These are phyloP conservation scores for Etheostoma perlongum DNA, from an alignment of 2,797 vertebrate genomes.

Conservation along the genomic window DNA sequence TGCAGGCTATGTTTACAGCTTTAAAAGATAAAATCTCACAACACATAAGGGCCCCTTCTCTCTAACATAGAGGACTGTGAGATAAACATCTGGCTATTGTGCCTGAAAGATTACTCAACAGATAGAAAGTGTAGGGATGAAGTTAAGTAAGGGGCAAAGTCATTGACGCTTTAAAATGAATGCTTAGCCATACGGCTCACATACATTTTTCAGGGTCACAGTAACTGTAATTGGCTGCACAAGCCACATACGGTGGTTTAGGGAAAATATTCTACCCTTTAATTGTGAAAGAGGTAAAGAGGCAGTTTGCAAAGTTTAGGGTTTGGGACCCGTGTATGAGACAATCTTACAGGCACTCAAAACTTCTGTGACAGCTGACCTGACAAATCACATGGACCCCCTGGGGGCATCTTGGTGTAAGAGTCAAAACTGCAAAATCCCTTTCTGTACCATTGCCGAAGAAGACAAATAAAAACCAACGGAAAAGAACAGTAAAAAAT, in stretches of 20 bases:
- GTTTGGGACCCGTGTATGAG: slow-evolving; percentile 46
- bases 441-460: slow-evolving; percentile 74
- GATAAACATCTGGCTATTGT: slow-evolving; percentile 23
- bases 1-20: slow-evolving; percentile 36
- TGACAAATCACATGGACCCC: slow-evolving; percentile 58
- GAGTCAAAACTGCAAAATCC: slow-evolving; percentile 67
- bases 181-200: slow-evolving; percentile 19
- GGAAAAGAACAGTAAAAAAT: slow-evolving; percentile 37
- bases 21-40: slow-evolving; percentile 40
- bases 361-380: slow-evolving; percentile 49
- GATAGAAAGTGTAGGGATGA: slow-evolving; percentile 14
- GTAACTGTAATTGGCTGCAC: slow-evolving; percentile 45
- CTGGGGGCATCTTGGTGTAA: slow-evolving; percentile 53
- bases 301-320: slow-evolving; percentile 43
- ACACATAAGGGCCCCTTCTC: slow-evolving; percentile 44
- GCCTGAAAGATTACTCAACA: neutral
- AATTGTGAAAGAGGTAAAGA: slow-evolving; percentile 41
- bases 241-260: slow-evolving; percentile 50
- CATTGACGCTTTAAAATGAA: slow-evolving; percentile 27
- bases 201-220: slow-evolving; percentile 32
- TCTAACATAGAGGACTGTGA: slow-evolving; percentile 53
- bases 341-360: slow-evolving; percentile 75
- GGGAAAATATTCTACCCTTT: slow-evolving; percentile 14
- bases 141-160: slow-evolving; percentile 5
- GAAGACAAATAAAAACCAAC: slow-evolving; percentile 58